phyloP scores from a whole-genome alignment of 1,140 invertebrate species.

The Laupala kohalensis region DNA sequence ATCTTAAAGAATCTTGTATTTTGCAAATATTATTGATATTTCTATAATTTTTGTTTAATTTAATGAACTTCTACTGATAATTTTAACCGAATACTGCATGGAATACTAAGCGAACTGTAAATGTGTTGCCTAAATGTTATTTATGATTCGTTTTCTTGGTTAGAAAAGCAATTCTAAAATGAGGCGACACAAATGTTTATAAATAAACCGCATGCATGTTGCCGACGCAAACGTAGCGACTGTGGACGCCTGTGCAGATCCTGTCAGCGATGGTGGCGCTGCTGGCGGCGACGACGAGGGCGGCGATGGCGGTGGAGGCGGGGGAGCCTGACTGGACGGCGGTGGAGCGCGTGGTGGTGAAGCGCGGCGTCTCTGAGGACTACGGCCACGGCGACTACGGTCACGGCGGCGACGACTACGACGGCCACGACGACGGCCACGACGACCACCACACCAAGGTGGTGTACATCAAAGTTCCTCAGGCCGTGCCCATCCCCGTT shows the following conservation, averaged over 20 bases:
- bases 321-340: neutral
- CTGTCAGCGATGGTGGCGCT: neutral
- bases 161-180: too few relatives aligned
- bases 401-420: neutral
- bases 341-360: neutral
- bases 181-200: too few relatives aligned
- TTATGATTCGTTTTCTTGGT: too few relatives aligned
- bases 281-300: neutral
- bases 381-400: neutral
- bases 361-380: neutral
- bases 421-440: neutral
- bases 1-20: too few relatives aligned
- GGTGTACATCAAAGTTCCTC: neutral
- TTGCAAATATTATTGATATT: too few relatives aligned
- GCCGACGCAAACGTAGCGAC: too few relatives aligned
- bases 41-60: too few relatives aligned
- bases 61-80: too few relatives aligned
- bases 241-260: neutral
- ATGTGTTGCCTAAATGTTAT: too few relatives aligned
- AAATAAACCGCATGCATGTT: too few relatives aligned
- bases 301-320: neutral
- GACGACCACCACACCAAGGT: neutral
- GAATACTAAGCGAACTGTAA: too few relatives aligned
- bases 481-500: neutral
- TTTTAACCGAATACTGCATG: too few relatives aligned